Conservation (phyloP, 2,113 vertebrate species). For the Turnix velox region DNA sequence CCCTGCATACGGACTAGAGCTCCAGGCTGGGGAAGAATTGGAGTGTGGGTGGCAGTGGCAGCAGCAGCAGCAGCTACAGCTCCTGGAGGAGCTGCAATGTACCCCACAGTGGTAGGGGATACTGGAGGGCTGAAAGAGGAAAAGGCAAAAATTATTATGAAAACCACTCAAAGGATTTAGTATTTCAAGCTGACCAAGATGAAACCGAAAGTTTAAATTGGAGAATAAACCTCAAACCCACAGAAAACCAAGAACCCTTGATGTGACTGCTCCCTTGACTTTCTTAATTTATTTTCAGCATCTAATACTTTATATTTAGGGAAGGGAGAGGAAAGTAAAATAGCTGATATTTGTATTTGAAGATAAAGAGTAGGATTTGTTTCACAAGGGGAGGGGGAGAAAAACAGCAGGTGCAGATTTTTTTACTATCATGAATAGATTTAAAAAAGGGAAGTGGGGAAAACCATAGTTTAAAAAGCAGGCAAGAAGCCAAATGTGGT, state of each 20-base stretch:
- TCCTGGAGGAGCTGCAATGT: slow-evolving; percentile 86
- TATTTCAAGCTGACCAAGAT: background rate
- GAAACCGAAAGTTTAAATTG: background rate
- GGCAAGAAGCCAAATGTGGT: background rate
- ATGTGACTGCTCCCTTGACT: background rate
- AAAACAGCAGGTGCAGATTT: background rate
- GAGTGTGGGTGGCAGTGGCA: slow-evolving; percentile 75
- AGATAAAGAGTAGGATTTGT: background rate
- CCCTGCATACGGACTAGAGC: slow-evolving; percentile 94
- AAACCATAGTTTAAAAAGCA: background rate
- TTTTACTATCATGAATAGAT: no score
- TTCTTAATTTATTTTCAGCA: background rate
- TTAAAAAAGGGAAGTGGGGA: fast-evolving
- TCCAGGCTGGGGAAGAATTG: slow-evolving; percentile 83
- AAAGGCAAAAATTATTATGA: background rate
- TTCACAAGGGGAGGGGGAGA: background rate
- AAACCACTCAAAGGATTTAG: background rate
- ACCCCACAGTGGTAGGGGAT: slow-evolving; percentile 89
- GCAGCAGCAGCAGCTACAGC: slow-evolving; percentile 84
- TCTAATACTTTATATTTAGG: background rate
- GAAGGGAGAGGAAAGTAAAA: background rate
- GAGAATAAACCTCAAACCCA: background rate
- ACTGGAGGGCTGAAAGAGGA: slow-evolving; percentile 84
- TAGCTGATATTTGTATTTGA: background rate
- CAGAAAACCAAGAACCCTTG: background rate